phyloP scores from a whole-genome alignment of 2,888 invertebrate species.

The Perizoma flavofasciatum region DNA sequence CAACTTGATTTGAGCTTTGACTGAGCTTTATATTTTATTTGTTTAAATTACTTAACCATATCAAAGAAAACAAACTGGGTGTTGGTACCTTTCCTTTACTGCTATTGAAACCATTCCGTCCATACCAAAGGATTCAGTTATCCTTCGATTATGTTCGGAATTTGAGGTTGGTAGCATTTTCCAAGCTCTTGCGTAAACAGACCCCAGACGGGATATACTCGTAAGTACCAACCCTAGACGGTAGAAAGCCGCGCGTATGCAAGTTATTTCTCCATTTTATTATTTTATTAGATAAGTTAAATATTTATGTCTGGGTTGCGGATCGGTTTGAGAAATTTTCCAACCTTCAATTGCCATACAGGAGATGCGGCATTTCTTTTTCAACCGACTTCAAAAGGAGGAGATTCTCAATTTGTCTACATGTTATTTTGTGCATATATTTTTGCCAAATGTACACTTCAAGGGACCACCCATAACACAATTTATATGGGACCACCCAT shows the following conservation, averaged over 20 bases:
- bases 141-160: slow-evolving; percentile 29
- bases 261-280: slow-evolving; percentile 20
- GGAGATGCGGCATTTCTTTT: not conserved
- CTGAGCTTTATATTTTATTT: too few relatives aligned
- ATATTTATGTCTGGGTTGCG: slow-evolving; percentile 12
- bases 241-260: slow-evolving; percentile 13
- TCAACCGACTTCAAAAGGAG: too few relatives aligned
- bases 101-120: slow-evolving; percentile 12
- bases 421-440: too few relatives aligned
- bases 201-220: slow-evolving; percentile 16
- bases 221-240: slow-evolving; percentile 3
- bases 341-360: not conserved
- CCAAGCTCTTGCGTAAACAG: slow-evolving; percentile 19
- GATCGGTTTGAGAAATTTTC: not conserved
- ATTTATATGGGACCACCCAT: too few relatives aligned
- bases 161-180: slow-evolving; percentile 23
- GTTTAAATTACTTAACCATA: too few relatives aligned
- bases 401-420: too few relatives aligned
- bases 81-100: not conserved
- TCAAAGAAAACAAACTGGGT: slow-evolving; percentile 1
- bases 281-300: slow-evolving; percentile 4
- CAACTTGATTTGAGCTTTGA: too few relatives aligned
- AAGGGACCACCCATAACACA: too few relatives aligned
- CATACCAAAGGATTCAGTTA: slow-evolving; percentile 19
- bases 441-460: too few relatives aligned